Evolutionary conservation across 2,888 invertebrate genomes (phyloP).

Genomic region (Campoplex nolae): DNA sequence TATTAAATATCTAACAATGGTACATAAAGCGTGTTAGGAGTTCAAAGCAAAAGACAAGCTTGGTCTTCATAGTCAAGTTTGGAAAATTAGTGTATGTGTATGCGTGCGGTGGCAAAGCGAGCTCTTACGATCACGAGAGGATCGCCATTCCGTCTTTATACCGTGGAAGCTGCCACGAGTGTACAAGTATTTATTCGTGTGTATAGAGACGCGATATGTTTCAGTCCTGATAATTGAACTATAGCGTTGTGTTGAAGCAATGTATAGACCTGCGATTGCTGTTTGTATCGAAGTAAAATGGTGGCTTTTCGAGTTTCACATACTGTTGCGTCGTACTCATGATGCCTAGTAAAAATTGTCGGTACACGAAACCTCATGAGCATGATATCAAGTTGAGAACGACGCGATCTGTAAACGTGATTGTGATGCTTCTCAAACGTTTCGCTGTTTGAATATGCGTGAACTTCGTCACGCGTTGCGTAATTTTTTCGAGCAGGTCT

Average conservation of each 20-base stretch:
- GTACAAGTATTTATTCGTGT: background rate
- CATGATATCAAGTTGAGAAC: constrained; percentile 21
- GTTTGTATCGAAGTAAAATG: constrained; percentile 47
- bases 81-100: constrained; percentile 14
- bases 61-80: background rate
- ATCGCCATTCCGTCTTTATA: constrained; percentile 26
- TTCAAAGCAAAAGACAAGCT: background rate
- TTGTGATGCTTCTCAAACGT: constrained; percentile 2
- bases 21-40: constrained; percentile 53
- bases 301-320: background rate
- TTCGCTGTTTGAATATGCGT: constrained; percentile 8
- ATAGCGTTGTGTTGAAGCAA: constrained; percentile 29
- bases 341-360: constrained; percentile 1
- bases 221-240: constrained; percentile 25
- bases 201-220: constrained; percentile 7
- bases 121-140: constrained; percentile 12
- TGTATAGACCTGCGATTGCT: constrained; percentile 47
- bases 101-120: background rate
- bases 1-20: constrained; percentile 53
- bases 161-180: background rate
- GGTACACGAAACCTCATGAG: constrained; percentile 14
- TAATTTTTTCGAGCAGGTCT: constrained; percentile 60
- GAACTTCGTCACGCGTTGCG: background rate
- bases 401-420: background rate
- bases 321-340: background rate